A percentile compares a stretch with the other conserved stretches of the same genome.
These are phyloP conservation scores for Tetropium fuscum DNA, from an alignment of 2,888 invertebrate genomes.

Conservation along the genomic window DNA sequence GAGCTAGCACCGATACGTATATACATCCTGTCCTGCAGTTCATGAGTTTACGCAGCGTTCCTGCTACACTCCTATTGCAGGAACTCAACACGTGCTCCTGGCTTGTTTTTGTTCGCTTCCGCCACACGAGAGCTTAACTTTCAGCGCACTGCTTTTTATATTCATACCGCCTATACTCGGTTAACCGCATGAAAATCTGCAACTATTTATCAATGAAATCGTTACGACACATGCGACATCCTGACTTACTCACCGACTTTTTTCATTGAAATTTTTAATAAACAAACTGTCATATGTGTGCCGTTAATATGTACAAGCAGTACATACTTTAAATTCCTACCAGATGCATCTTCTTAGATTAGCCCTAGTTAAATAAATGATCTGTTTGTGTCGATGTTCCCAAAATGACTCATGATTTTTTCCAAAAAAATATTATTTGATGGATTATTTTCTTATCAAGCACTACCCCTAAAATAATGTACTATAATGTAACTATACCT, in stretches of 20 bases:
- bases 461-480: too few species aligned
- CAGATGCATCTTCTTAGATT: too few species aligned
- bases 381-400: too few species aligned
- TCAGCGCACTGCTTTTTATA: constrained; percentile 26
- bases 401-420: too few species aligned
- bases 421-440: too few species aligned
- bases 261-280: constrained; percentile 15
- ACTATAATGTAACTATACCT: too few species aligned
- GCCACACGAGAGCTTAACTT: constrained; percentile 43
- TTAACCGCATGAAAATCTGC: constrained; percentile 39
- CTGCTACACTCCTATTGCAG: constrained; percentile 29
- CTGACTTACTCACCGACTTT: constrained; percentile 31
- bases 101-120: constrained; percentile 58
- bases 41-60: constrained; percentile 33
- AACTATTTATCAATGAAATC: constrained; percentile 42
- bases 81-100: constrained; percentile 57
- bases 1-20: constrained; percentile 31
- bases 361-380: too few species aligned
- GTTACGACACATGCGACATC: constrained; percentile 36
- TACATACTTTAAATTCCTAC: too few species aligned
- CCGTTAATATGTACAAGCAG: constrained; percentile 4
- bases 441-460: too few species aligned
- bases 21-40: constrained; percentile 48
- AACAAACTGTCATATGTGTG: constrained; percentile 10
- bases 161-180: constrained; percentile 20